Evolutionary conservation across 2,888 invertebrate genomes (phyloP).

Genomic region (Acleris cristana): DNA sequence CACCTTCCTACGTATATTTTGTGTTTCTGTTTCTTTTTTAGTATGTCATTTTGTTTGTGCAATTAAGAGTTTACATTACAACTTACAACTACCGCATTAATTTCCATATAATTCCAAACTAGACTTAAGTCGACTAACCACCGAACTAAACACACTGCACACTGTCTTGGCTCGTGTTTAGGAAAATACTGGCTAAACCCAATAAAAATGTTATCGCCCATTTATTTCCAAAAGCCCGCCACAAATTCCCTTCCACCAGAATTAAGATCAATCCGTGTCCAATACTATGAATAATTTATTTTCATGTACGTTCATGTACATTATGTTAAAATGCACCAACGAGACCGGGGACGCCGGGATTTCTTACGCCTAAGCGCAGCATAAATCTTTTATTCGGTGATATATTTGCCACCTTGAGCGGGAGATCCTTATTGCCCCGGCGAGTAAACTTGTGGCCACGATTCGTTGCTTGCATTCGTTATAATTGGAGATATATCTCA

Average conservation of each 20-base stretch:
- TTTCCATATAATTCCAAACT: too few species aligned
- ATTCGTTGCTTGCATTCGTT: conserved; percentile 29
- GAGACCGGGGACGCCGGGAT: conserved; percentile 20
- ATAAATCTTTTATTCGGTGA: conserved; percentile 37
- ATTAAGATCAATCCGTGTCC: conserved; percentile 65
- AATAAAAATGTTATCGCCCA: conserved; percentile 52
- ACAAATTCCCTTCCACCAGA: conserved; percentile 71
- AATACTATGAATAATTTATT: conserved; percentile 65
- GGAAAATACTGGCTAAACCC: neutral
- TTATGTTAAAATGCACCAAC: conserved; percentile 51
- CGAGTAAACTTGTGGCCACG: conserved; percentile 28
- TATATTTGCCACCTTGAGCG: conserved; percentile 33
- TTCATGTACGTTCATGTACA: conserved; percentile 47
- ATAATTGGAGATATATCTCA: conserved; percentile 21
- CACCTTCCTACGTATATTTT: too few species aligned
- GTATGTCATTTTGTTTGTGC: too few species aligned
- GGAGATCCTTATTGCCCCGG: conserved; percentile 28
- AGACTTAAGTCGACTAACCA: too few species aligned
- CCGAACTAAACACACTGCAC: too few species aligned
- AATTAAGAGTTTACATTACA: too few species aligned
- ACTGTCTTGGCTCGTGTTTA: neutral
- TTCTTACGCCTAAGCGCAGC: conserved; percentile 25
- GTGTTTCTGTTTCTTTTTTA: too few species aligned
- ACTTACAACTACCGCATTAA: too few species aligned
- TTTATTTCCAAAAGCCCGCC: conserved; percentile 62